phyloP scores from a whole-genome alignment of 2,888 invertebrate species.

The Nephrotoma flavescens region DNA sequence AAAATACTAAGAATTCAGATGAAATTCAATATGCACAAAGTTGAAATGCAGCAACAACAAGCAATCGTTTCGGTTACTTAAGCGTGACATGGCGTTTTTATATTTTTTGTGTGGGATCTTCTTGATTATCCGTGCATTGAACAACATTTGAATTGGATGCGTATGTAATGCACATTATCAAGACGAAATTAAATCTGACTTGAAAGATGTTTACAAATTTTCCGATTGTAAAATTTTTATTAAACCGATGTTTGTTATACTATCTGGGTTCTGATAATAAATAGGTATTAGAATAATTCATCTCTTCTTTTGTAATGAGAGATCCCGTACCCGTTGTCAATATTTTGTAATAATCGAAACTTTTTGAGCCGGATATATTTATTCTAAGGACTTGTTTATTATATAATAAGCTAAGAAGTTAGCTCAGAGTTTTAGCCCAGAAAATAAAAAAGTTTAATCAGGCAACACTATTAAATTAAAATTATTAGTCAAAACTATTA shows the following conservation, averaged over 20 bases:
- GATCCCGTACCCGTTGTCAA: no score
- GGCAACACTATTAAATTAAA: no score
- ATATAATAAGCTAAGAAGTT: no score
- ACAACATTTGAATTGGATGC: neutral
- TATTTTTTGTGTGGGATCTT: neutral
- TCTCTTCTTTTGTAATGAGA: no score
- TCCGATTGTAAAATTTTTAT: neutral
- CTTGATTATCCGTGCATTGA: neutral
- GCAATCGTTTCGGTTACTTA: neutral
- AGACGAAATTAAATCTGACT: neutral
- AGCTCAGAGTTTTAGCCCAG: no score
- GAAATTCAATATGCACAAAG: neutral
- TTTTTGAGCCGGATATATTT: no score
- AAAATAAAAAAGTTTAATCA: no score
- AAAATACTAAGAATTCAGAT: neutral
- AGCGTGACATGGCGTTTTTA: neutral
- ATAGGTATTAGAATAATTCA: no score
- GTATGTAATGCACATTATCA: neutral
- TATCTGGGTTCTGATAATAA: no score
- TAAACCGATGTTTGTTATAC: neutral
- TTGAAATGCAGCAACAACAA: neutral
- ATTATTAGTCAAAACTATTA: no score
- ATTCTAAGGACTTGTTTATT: no score
- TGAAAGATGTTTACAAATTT: neutral
- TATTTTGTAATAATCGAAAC: no score